These are phyloP conservation scores for Callosobruchus maculatus DNA, from an alignment of 2,888 invertebrate species.

Conservation along the genomic window DNA sequence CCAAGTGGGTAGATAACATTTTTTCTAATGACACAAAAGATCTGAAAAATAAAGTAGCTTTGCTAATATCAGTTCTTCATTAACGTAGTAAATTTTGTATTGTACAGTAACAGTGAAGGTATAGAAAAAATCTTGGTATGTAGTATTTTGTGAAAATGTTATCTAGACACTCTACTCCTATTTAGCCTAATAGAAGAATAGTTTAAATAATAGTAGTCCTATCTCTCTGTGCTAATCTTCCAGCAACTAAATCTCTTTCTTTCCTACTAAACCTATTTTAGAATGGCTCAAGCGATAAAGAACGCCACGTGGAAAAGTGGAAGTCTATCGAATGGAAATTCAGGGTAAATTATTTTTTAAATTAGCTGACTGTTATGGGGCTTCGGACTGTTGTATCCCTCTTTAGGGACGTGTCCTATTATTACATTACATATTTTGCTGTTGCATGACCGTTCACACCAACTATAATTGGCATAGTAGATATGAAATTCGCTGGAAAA, in stretches of 20 bases:
- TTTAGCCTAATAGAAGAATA: too few species aligned
- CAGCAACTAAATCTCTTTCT: background rate
- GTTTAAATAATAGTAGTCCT: background rate
- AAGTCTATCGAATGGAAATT: conserved; percentile 66
- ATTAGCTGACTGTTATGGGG: background rate
- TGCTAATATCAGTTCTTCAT: too few species aligned
- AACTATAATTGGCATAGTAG: background rate
- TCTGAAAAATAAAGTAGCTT: too few species aligned
- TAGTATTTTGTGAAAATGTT: too few species aligned
- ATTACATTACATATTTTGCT: background rate
- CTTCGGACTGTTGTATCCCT: background rate
- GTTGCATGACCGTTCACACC: background rate
- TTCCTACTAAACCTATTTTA: conserved; percentile 36
- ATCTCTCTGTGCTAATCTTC: conserved; percentile 1
- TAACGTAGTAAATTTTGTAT: too few species aligned
- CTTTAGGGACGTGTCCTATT: background rate
- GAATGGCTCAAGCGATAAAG: conserved; percentile 54
- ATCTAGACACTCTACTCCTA: too few species aligned
- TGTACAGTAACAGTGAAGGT: too few species aligned
- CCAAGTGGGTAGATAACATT: background rate
- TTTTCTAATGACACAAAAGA: too few species aligned
- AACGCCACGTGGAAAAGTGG: conserved; percentile 54
- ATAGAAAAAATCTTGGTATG: too few species aligned
- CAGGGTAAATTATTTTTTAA: conserved; percentile 56
- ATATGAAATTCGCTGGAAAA: background rate